Conservation (phyloP, 2,797 vertebrate genomes). For the Ataeniobius toweri region DNA sequence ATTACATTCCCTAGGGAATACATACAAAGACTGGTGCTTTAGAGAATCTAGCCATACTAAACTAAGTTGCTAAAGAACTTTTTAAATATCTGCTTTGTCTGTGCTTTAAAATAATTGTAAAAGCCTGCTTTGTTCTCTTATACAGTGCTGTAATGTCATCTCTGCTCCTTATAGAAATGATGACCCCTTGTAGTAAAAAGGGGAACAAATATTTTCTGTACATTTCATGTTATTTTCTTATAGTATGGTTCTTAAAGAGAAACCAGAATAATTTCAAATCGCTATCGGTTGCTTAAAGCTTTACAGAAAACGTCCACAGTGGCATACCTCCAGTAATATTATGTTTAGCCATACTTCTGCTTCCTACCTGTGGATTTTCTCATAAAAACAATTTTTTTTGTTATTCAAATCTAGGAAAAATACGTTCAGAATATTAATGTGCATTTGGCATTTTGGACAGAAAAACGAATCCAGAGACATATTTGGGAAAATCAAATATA, state of each 20-base stretch:
- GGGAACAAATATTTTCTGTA: background rate
- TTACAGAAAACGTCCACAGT: background rate
- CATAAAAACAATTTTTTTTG: background rate
- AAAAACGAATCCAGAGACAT: background rate
- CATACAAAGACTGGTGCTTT: background rate
- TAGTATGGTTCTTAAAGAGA: background rate
- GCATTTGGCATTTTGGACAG: background rate
- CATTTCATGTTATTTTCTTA: background rate
- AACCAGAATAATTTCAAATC: background rate
- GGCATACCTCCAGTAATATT: background rate
- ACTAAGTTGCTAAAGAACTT: no score
- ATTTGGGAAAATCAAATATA: background rate
- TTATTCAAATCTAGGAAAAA: constrained; percentile 11
- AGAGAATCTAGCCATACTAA: no score
- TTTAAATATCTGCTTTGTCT: no score
- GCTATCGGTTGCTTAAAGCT: background rate
- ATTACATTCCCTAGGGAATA: background rate
- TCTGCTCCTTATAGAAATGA: no score
- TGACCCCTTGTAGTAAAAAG: no score
- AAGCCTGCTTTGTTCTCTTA: no score
- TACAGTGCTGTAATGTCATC: no score
- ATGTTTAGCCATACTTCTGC: background rate
- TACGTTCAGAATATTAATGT: background rate
- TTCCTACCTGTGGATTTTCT: background rate
- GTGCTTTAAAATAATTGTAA: no score